Evolutionary conservation across 2,113 vertebrate species (phyloP).

Genomic region (Theristicus caerulescens): DNA sequence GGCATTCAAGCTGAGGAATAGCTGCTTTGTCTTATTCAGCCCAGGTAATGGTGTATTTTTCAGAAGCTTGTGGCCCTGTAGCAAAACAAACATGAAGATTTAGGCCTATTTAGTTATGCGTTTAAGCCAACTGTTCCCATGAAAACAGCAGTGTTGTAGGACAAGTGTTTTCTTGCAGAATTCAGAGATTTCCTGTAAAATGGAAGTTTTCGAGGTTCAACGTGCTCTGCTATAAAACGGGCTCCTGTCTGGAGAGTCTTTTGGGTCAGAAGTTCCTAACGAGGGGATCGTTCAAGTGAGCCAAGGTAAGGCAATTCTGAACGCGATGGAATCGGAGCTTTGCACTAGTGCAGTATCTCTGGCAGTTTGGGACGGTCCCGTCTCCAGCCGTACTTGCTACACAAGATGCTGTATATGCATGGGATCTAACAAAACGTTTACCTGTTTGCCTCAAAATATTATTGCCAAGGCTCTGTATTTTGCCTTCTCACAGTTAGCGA

Average conservation of each 20-base stretch:
- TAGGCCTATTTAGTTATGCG: neutral
- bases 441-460: neutral
- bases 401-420: rapidly evolving
- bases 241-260: rapidly evolving
- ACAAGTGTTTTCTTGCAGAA: neutral
- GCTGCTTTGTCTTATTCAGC: neutral
- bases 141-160: rapidly evolving
- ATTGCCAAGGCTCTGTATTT: rapidly evolving
- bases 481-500: neutral
- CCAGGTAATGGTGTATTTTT: neutral
- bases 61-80: neutral
- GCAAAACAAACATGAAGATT: neutral
- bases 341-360: neutral
- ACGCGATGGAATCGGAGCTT: neutral
- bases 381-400: neutral
- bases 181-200: too few species aligned
- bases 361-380: rapidly evolving
- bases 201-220: neutral
- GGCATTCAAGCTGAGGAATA: neutral
- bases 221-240: rapidly evolving
- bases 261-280: rapidly evolving
- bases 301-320: neutral
- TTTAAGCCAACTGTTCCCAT: rapidly evolving
- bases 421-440: rapidly evolving
- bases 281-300: rapidly evolving